These are phyloP conservation scores for Heteractis magnifica DNA, from an alignment of 92 coral and sea anemone species.

Conservation along the genomic window DNA sequence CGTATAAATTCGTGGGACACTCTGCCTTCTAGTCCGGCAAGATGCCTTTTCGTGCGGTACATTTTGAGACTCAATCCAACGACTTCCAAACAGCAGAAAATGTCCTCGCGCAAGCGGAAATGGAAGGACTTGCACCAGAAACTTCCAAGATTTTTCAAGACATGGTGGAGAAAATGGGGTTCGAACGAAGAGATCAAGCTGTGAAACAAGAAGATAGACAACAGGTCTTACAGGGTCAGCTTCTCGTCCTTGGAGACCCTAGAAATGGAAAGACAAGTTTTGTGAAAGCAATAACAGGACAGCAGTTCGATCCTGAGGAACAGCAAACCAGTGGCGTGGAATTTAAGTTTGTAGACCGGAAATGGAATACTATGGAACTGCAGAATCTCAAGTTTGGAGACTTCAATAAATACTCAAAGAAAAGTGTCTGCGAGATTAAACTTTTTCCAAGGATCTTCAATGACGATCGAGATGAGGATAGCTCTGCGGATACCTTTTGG, in stretches of 20 bases:
- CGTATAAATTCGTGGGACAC: no score
- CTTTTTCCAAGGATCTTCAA: constrained; percentile 34
- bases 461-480: background rate
- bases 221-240: constrained; percentile 46
- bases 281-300: constrained; percentile 43
- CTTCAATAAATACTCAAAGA: constrained; percentile 17
- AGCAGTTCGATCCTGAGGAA: constrained; percentile 36
- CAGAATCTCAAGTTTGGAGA: constrained; percentile 32
- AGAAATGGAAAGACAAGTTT: constrained; percentile 54
- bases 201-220: constrained; percentile 1
- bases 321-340: constrained; percentile 38
- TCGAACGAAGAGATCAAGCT: constrained; percentile 15
- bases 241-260: constrained; percentile 53
- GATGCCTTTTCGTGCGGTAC: background rate
- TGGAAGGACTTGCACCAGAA: constrained; percentile 29
- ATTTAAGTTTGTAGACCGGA: constrained; percentile 27
- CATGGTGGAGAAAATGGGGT: constrained; percentile 22
- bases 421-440: background rate
- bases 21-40: no score
- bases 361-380: constrained; percentile 30
- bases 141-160: constrained; percentile 10
- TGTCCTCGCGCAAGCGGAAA: constrained; percentile 15
- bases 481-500: background rate
- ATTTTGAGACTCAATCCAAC: background rate
- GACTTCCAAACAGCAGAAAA: constrained; percentile 3